Conservation (phyloP, 1,140 invertebrate species). For the Drosophila orosa region DNA sequence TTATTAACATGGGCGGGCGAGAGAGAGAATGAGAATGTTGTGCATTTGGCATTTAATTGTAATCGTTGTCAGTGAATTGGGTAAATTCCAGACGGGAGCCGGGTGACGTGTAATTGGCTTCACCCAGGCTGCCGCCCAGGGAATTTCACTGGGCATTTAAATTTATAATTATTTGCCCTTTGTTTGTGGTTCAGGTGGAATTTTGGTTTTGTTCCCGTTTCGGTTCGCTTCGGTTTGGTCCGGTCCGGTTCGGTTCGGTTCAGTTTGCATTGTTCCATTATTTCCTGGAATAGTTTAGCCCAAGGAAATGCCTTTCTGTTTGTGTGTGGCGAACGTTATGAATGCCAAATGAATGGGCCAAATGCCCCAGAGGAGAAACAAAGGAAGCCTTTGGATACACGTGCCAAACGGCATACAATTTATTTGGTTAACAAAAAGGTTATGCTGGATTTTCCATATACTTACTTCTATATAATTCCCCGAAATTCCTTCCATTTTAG, state of each 20-base stretch:
- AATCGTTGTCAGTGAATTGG: constrained; percentile 60
- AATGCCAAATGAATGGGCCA: constrained; percentile 26
- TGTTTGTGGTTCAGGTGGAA: constrained; percentile 29
- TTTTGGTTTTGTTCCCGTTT: constrained; percentile 17
- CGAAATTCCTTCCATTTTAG: constrained; percentile 9
- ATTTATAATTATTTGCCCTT: constrained; percentile 56
- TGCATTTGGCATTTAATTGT: constrained; percentile 71
- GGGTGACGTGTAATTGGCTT: constrained; percentile 46
- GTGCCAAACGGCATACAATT: constrained; percentile 16
- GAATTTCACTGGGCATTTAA: constrained; percentile 36
- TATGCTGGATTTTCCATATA: not conserved
- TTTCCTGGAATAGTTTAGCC: constrained; percentile 28
- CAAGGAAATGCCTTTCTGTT: constrained; percentile 26
- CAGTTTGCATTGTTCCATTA: constrained; percentile 8
- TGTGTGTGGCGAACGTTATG: constrained; percentile 20
- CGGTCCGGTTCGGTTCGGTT: not conserved
- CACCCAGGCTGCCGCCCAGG: constrained; percentile 1
- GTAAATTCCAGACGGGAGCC: constrained; percentile 36
- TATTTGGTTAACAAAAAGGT: constrained; percentile 12
- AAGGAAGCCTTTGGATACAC: constrained; percentile 12
- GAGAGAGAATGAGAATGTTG: constrained; percentile 20
- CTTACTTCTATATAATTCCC: not conserved
- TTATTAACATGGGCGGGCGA: constrained; percentile 54
- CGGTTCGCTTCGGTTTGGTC: not conserved
- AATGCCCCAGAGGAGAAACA: constrained; percentile 17